phyloP scores from a whole-genome alignment of 2,888 invertebrate genomes.

The Zaprionus lineosus region DNA sequence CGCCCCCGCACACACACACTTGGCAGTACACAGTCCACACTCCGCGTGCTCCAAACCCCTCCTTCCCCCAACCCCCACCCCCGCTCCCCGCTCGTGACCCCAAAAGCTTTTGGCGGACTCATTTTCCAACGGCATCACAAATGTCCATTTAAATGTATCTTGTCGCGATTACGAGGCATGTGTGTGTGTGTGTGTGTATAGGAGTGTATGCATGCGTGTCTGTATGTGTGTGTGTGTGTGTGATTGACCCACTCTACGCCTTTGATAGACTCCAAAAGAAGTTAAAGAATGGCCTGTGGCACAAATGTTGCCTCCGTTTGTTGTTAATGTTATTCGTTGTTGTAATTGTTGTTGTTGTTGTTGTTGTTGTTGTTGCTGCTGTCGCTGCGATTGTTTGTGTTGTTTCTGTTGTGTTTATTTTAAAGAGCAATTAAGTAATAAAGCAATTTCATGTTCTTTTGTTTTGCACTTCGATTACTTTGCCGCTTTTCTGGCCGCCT shows the following conservation, averaged over 20 bases:
- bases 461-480: constrained; percentile 70
- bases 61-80: neutral
- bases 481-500: constrained; percentile 51
- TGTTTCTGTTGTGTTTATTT: constrained; percentile 62
- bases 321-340: constrained; percentile 12
- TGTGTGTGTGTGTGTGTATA: constrained; percentile 8
- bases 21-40: neutral
- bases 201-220: neutral
- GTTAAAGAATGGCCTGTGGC: constrained; percentile 47
- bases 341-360: constrained; percentile 10
- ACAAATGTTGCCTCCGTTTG: constrained; percentile 29
- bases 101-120: neutral
- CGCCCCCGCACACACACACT: constrained; percentile 56
- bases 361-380: constrained; percentile 18
- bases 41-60: neutral
- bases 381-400: neutral
- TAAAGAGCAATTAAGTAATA: constrained; percentile 79
- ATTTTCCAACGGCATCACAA: constrained; percentile 15
- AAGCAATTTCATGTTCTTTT: constrained; percentile 78
- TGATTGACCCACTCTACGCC: constrained; percentile 63
- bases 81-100: no score
- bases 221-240: constrained; percentile 7
- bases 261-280: constrained; percentile 46
- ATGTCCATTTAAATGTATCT: constrained; percentile 73
- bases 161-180: constrained; percentile 43